A percentile compares a stretch with the other conserved stretches of the same genome.
Evolutionary conservation across 2,113 vertebrate species (phyloP).

Genomic region (Stictonetta naevosa): DNA sequence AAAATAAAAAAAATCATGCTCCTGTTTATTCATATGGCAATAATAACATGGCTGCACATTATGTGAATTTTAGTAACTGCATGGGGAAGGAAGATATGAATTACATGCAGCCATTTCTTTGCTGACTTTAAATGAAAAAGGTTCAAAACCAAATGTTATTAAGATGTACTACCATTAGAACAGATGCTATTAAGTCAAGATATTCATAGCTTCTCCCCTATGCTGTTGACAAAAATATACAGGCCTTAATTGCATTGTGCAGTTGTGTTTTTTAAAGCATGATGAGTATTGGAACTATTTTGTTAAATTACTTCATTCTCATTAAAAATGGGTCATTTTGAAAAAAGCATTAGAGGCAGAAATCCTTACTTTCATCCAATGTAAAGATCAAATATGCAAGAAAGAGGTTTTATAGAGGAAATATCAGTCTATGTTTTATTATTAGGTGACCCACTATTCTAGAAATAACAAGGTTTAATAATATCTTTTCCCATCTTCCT

Average conservation of each 20-base stretch:
- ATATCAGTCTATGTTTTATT: not conserved
- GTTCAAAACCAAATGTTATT: not conserved
- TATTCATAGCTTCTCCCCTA: not conserved
- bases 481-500: not conserved
- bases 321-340: not conserved
- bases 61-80: not conserved
- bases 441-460: not conserved
- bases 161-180: not conserved
- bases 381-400: not conserved
- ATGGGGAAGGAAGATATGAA: not conserved
- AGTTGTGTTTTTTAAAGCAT: not conserved
- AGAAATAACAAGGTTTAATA: conserved; percentile 31
- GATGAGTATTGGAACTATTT: not conserved
- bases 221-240: not conserved
- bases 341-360: not conserved
- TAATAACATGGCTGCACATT: not conserved
- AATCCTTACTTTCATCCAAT: not conserved
- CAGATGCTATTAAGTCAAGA: not conserved
- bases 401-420: not conserved
- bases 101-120: not conserved
- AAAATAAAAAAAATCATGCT: not conserved
- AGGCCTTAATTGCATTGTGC: not conserved
- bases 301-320: not conserved
- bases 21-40: not conserved
- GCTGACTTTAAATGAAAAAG: not conserved